These are phyloP conservation scores for Lophotis ruficrista DNA, from an alignment of 2,113 vertebrate genomes.

Conservation along the genomic window DNA sequence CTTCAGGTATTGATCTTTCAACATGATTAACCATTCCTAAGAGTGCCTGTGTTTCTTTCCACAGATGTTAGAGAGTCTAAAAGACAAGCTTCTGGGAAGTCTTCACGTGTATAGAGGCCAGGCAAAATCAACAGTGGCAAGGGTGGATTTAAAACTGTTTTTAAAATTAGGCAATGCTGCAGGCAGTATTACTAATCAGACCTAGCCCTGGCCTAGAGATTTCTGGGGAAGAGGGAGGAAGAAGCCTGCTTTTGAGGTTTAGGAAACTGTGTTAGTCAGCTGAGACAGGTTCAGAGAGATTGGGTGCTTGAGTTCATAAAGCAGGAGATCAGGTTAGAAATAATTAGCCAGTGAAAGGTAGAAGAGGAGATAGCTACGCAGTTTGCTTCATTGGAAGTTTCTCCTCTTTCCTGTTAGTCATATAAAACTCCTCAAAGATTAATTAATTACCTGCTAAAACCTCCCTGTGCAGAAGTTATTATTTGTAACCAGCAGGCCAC, in stretches of 20 bases:
- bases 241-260: neutral
- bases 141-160: neutral
- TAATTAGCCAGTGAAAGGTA: neutral
- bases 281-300: neutral
- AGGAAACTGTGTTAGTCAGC: neutral
- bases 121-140: neutral
- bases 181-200: neutral
- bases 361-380: neutral
- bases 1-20: neutral
- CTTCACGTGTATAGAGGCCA: neutral
- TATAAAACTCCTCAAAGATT: neutral
- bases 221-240: neutral
- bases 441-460: neutral
- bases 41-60: neutral
- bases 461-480: neutral
- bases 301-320: neutral
- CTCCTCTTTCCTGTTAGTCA: neutral
- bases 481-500: neutral
- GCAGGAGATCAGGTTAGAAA: neutral
- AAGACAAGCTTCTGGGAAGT: neutral
- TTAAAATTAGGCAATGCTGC: neutral
- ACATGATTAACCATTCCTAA: accelerated
- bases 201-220: neutral
- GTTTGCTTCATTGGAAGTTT: neutral
- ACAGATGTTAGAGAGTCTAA: neutral